A percentile compares a stretch with the other conserved stretches of the same genome.
These are phyloP conservation scores for Rhombomys opimus DNA, from an alignment of 2,113 vertebrate species.

Conservation along the genomic window DNA sequence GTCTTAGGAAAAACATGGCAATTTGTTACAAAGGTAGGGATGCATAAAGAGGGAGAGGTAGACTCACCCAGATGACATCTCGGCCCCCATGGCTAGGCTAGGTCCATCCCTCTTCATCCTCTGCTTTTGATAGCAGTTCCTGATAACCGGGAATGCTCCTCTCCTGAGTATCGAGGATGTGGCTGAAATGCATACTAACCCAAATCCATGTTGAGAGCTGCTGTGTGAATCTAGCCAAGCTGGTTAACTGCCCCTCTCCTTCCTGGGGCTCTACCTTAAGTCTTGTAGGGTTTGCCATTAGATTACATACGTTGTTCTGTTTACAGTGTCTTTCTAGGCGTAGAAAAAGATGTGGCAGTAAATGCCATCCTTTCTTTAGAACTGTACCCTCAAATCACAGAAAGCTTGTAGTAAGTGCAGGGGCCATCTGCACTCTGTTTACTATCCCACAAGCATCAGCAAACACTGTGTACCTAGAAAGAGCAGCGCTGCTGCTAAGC, in stretches of 20 bases:
- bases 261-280: accelerated
- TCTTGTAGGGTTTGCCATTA: background rate
- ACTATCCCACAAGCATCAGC: too few relatives aligned
- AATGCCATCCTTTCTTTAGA: background rate
- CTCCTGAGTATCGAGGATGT: background rate
- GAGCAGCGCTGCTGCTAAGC: accelerated
- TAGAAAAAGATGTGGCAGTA: background rate
- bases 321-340: too few relatives aligned
- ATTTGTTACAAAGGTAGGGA: background rate
- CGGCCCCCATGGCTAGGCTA: background rate
- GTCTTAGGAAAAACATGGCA: too few relatives aligned
- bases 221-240: background rate
- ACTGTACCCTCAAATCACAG: background rate
- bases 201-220: accelerated
- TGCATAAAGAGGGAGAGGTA: background rate
- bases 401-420: background rate
- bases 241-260: background rate
- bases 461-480: background rate
- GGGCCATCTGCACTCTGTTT: too few relatives aligned
- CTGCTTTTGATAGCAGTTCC: background rate
- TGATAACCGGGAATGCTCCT: accelerated
- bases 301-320: background rate
- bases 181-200: background rate
- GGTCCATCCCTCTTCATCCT: accelerated
- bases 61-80: background rate